These are phyloP conservation scores for Acanthosepion lycidas DNA, from an alignment of 2,888 invertebrate species.

Conservation along the genomic window DNA sequence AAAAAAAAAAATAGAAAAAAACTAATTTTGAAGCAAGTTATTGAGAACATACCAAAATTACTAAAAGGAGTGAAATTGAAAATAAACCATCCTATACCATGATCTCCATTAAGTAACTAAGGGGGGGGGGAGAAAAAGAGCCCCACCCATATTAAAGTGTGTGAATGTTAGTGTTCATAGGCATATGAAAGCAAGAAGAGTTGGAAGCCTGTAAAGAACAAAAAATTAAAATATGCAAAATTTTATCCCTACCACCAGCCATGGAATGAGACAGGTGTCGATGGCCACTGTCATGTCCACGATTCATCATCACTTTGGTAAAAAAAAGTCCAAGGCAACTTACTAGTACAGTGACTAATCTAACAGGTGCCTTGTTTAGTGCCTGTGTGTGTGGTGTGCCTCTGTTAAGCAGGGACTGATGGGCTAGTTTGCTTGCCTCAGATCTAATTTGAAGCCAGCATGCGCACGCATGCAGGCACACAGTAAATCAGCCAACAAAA, in stretches of 20 bases:
- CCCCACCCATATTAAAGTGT: neutral
- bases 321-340: neutral
- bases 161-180: neutral
- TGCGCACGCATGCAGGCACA: neutral
- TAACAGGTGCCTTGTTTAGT: neutral
- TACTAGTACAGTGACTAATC: neutral
- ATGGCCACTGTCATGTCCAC: slow-evolving; percentile 33
- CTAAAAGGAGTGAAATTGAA: no score
- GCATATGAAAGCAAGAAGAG: neutral
- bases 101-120: neutral
- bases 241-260: neutral
- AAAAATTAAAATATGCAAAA: neutral
- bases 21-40: no score
- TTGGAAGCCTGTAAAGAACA: neutral
- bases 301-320: neutral
- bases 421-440: neutral
- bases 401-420: neutral
- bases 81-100: neutral
- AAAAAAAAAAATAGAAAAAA: no score
- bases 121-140: neutral
- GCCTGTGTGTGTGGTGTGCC: neutral
- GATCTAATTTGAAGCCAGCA: neutral
- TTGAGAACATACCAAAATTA: no score
- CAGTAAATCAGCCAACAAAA: neutral
- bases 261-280: neutral